Evolutionary conservation across 2,797 vertebrate genomes (phyloP).

Genomic region (Artibeus jamaicensis): DNA sequence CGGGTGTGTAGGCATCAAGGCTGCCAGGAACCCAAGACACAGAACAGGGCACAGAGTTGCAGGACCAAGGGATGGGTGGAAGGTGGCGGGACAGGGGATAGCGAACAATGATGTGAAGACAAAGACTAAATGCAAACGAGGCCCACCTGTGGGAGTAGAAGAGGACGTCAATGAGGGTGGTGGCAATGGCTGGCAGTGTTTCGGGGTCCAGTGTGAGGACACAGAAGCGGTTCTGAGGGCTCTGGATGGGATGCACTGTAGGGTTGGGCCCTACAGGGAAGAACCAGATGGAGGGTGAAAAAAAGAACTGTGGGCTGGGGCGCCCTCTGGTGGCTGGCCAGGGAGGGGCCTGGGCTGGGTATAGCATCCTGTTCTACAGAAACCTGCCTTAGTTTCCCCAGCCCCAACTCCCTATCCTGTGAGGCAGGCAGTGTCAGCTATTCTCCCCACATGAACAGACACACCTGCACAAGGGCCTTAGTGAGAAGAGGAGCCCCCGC

Average conservation of each 20-base stretch:
- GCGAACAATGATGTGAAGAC: neutral
- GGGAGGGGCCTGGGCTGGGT: neutral
- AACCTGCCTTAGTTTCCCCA: neutral
- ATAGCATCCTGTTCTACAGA: neutral
- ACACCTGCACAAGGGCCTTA: neutral
- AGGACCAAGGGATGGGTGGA: neutral
- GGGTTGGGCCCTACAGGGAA: constrained; percentile 83
- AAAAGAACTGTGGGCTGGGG: neutral
- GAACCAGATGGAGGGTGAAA: neutral
- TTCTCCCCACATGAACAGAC: neutral
- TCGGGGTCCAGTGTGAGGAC: constrained; percentile 95
- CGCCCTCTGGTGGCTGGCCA: constrained; percentile 31
- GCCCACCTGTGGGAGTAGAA: constrained; percentile 94
- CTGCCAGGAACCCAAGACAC: neutral
- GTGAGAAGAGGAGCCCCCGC: neutral
- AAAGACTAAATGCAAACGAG: too few species aligned
- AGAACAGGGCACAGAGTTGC: neutral
- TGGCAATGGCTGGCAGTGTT: constrained; percentile 94
- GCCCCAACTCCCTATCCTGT: too few species aligned
- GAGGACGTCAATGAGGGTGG: constrained; percentile 94
- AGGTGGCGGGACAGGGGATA: neutral
- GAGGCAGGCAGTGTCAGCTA: neutral
- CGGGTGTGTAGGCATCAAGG: neutral
- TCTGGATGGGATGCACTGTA: constrained; percentile 94
- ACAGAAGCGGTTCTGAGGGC: constrained; percentile 95